These are phyloP conservation scores for Silurus asotus DNA, from an alignment of 2,113 vertebrate species.

Conservation along the genomic window DNA sequence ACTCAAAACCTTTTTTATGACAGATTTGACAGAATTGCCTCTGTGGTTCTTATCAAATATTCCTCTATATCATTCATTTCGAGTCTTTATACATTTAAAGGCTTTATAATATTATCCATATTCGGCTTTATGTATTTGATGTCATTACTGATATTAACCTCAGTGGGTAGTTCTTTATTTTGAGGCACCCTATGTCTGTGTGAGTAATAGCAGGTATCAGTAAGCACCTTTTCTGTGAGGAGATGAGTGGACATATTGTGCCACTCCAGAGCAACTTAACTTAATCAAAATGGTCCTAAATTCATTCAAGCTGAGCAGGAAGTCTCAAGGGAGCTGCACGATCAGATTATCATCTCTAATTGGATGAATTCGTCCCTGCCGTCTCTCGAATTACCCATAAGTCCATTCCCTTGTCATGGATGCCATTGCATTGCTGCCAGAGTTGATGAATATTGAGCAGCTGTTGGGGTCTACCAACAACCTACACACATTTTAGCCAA, in stretches of 20 bases:
- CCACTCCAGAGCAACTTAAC: conserved; percentile 48
- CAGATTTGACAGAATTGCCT: background rate
- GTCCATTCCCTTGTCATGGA: conserved; percentile 48
- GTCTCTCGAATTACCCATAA: conserved; percentile 49
- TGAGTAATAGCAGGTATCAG: conserved; percentile 47
- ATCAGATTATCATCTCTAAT: conserved; percentile 58
- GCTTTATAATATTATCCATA: background rate
- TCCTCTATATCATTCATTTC: background rate
- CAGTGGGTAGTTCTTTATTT: background rate
- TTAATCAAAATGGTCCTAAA: conserved; percentile 52
- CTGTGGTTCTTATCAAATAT: background rate
- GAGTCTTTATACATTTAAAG: background rate
- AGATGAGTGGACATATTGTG: conserved; percentile 51
- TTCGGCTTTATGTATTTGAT: conserved; percentile 15
- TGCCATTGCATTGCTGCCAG: conserved; percentile 29
- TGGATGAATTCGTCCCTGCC: conserved; percentile 47
- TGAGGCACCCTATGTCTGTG: conserved; percentile 15
- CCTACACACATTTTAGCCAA: conserved; percentile 34
- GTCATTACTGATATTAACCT: conserved; percentile 7
- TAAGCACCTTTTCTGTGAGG: conserved; percentile 24
- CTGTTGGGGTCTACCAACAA: conserved; percentile 18
- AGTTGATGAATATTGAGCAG: conserved; percentile 51
- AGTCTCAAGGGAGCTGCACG: conserved; percentile 30
- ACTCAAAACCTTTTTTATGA: background rate
- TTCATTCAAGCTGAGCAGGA: conserved; percentile 33